Evolutionary conservation across 2,888 invertebrate species (phyloP), one percentile per base, ranked within the genome.

Genomic region (Diachrysia chrysitis): DNA sequence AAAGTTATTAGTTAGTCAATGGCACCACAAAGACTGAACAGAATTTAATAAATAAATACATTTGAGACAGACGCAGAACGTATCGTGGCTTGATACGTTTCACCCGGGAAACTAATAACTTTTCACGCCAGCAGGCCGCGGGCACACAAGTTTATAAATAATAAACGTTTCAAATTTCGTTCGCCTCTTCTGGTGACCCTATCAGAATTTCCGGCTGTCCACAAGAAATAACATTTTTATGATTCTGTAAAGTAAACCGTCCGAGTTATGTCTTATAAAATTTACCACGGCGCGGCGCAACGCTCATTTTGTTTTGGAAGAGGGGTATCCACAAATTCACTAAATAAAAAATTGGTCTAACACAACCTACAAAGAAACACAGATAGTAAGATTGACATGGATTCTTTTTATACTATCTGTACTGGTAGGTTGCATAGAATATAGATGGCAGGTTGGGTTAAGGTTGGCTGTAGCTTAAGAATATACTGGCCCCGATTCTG

Each of bases 141-240:
- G 51, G 21, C 35, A n/a, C 53, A n/a, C 32, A 32, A 9, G 21
- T 57, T 23, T 29, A 69, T 58, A 69, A 57, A 73, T 62, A 63
- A 51, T 61, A 66, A 70, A 66, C 63, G 46, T 42, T 17, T 29
- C 66, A 16, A 54, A 16, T 25, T 63, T 62, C 51, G 58, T 32
- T 14, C 23, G 23, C 53, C 32, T 58, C 53, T 66, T 57, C 37
- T 63, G 64, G 75, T 62, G 80, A 77, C 77, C 77, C 74, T 80
- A 58, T 60, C 67, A 76, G 64, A 78, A 76, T 71, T 32, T 70
- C 69, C 57, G 61, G 77, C 69, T 72, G 75, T 71, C 79, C 80
- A 73, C 66, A 54, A 75, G 72, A 68, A 71, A 76, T 78, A 80
- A 80, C 68, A 72, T 73, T 80, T 79, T 80, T 80, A 80, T 73